Evolutionary conservation across 2,797 vertebrate species (phyloP).

Genomic region (Meriones psammophilus): DNA sequence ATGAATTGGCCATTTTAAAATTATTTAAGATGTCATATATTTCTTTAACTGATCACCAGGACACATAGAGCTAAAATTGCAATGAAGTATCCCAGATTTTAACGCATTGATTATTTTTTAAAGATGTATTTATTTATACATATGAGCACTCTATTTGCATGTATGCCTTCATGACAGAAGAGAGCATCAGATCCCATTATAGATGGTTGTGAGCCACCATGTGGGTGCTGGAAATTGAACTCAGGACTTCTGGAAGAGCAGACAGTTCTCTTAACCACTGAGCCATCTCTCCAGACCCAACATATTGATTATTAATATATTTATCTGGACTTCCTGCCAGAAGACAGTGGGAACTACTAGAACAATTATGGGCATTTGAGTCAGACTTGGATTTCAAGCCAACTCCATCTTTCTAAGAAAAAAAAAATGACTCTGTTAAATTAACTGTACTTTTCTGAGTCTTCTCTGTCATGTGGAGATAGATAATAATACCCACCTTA

Average conservation of each 20-base stretch:
- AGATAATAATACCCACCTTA: slow-evolving; percentile 24
- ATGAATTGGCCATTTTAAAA: slow-evolving; percentile 5
- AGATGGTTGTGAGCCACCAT: too few relatives aligned
- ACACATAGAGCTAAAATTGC: slow-evolving; percentile 37
- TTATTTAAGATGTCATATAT: background rate
- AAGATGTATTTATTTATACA: too few relatives aligned
- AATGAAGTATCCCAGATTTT: slow-evolving; percentile 28
- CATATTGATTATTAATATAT: slow-evolving; percentile 8
- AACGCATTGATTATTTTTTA: background rate
- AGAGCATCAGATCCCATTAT: too few relatives aligned
- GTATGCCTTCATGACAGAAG: too few relatives aligned
- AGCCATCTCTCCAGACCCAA: too few relatives aligned
- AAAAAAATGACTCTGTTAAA: slow-evolving; percentile 1
- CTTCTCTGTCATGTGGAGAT: slow-evolving; percentile 45
- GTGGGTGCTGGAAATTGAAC: too few relatives aligned
- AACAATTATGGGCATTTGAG: background rate
- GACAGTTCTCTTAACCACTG: too few relatives aligned
- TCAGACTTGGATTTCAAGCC: slow-evolving; percentile 42
- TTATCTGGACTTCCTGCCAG: slow-evolving; percentile 36
- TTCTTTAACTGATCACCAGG: slow-evolving; percentile 40
- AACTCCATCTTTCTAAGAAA: slow-evolving; percentile 47
- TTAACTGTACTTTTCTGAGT: background rate
- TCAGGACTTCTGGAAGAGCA: too few relatives aligned
- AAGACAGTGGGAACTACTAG: background rate
- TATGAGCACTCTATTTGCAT: too few relatives aligned